These are phyloP conservation scores for Limanda limanda DNA, from an alignment of 2,113 vertebrate genomes.

Conservation along the genomic window DNA sequence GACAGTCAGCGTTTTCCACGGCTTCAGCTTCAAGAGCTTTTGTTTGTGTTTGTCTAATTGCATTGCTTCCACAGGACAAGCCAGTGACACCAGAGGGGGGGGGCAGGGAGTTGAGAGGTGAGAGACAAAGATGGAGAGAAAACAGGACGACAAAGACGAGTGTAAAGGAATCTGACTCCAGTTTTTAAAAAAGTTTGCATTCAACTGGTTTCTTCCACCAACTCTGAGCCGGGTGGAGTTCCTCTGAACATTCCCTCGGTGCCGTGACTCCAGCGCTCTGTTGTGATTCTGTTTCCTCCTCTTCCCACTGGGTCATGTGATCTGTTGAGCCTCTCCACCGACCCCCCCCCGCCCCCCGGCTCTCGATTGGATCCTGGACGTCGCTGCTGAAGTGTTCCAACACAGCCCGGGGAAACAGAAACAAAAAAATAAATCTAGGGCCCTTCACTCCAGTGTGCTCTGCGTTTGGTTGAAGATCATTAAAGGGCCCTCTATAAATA, in stretches of 20 bases:
- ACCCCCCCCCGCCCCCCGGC: conserved; percentile 1
- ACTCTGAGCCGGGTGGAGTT: no score
- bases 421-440: conserved; percentile 73
- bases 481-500: conserved; percentile 74
- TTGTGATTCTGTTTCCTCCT: neutral
- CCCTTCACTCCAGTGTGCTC: conserved; percentile 68
- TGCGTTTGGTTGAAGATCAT: conserved; percentile 62
- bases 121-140: conserved; percentile 9
- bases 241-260: conserved; percentile 5
- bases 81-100: conserved; percentile 45
- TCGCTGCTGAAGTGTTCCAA: conserved; percentile 67
- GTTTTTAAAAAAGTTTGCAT: neutral
- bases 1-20: conserved; percentile 68
- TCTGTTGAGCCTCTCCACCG: conserved; percentile 70
- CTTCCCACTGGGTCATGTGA: conserved; percentile 62
- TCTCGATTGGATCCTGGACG: conserved; percentile 69
- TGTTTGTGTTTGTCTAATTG: conserved; percentile 82
- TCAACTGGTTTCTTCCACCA: no score
- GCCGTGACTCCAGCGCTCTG: conserved; percentile 27
- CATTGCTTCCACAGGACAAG: conserved; percentile 79
- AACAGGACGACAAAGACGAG: neutral
- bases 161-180: neutral
- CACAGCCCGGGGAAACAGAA: conserved; percentile 62
- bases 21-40: conserved; percentile 63
- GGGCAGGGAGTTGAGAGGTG: neutral